Evolutionary conservation across 2,113 vertebrate genomes (phyloP), one percentile per base, ranked within the genome.

Genomic region (Agapornis roseicollis): DNA sequence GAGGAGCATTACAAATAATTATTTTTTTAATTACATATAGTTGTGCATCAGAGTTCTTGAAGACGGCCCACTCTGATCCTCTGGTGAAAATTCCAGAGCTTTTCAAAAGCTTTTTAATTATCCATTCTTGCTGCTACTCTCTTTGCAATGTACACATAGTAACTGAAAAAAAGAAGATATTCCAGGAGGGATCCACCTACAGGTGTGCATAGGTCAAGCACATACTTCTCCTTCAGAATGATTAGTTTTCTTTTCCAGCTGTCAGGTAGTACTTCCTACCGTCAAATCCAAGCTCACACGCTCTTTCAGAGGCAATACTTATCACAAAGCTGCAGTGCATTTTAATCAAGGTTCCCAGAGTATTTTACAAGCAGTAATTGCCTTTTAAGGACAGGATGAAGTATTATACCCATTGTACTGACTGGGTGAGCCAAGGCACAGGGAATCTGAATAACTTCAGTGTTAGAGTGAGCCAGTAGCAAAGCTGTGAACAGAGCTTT

Each of bases 291-390:
- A 68, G 69, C 88, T 84, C 13, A 6, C 23, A 3, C 0, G 1
- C 53, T 76, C 81, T 89, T 85, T 86, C 66, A 76, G 84, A 91
- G 63, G 52, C 66, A 96, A 91, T 80, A 89, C 91, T 95, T 96
- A 89, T 93, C 85, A 47, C 47, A 91, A 95, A 92, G 94, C 85
- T 93, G 77, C 92, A 84, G 69, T 4, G 90, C 93, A 88, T 97
- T 97, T 97, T 97, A 96, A 95, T 94, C 95, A 86, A 88, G 93
- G 90, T 88, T 97, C 94, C 80, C 90, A 81, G 90, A 90, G 82
- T 80, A 93, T 92, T 96, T 93, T 94, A 90, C 85, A 94, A 93
- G 80, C 80, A 92, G 80, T 95, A 95, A 95, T 96, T 96, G 88
- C 90, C 95, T 86, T 90, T 95, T 95, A 92, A 86, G 83, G 92